These are phyloP conservation scores for Camelus dromedarius DNA, from an alignment of 2,113 vertebrate species.

Conservation along the genomic window DNA sequence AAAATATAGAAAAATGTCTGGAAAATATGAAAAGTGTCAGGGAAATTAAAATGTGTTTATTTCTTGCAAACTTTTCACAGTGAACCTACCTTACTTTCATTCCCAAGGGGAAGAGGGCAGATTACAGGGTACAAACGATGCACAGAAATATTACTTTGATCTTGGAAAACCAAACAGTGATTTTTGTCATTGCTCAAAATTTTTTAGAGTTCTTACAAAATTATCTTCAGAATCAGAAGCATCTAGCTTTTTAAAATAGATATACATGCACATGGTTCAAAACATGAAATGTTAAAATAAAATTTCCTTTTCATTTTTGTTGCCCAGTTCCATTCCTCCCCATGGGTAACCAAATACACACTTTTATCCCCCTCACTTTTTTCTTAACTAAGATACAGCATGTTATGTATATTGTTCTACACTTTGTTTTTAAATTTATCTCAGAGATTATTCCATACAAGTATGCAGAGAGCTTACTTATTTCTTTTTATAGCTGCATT, in stretches of 20 bases:
- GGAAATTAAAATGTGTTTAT: slow-evolving; percentile 15
- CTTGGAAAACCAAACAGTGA: neutral
- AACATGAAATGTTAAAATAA: neutral
- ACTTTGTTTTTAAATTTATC: slow-evolving; percentile 36
- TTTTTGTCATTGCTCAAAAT: slow-evolving; percentile 7
- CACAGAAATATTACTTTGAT: slow-evolving; percentile 29
- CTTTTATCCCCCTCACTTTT: neutral
- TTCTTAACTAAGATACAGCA: neutral
- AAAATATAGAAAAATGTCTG: neutral
- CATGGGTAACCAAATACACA: neutral
- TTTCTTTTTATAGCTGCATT: slow-evolving; percentile 20
- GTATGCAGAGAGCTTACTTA: neutral
- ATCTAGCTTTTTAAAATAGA: slow-evolving; percentile 42
- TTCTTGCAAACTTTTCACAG: slow-evolving; percentile 3
- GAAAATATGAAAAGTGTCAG: neutral
- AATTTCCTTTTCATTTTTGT: neutral
- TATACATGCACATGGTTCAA: neutral
- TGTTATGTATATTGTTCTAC: neutral
- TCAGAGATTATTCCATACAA: neutral
- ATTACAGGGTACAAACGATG: slow-evolving; percentile 8
- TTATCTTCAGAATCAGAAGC: slow-evolving; percentile 24
- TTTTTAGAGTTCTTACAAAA: slow-evolving; percentile 35
- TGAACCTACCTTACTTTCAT: slow-evolving; percentile 45
- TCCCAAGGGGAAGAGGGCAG: neutral
- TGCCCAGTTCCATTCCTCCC: neutral